A percentile compares a stretch with the other conserved stretches of the same genome.
Conservation (phyloP, 1,140 invertebrate genomes). For the Galleria mellonella region DNA sequence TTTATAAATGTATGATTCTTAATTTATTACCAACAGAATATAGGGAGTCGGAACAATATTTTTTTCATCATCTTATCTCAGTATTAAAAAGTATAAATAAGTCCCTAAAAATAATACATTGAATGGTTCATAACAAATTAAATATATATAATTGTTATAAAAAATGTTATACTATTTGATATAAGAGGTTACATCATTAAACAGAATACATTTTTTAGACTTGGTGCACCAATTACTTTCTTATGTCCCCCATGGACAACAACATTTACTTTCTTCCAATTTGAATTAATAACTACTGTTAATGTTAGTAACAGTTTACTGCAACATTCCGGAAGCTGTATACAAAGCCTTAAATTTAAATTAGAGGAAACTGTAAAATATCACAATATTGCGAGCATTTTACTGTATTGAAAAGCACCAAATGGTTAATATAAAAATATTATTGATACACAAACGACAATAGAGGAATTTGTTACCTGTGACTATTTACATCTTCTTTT, state of each 20-base stretch:
- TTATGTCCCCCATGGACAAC: not conserved
- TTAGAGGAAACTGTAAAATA: constrained; percentile 42
- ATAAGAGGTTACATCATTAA: not conserved
- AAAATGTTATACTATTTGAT: not conserved
- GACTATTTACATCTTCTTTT: constrained; percentile 38
- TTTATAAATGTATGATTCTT: constrained; percentile 39
- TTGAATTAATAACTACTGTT: constrained; percentile 32
- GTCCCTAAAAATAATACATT: not conserved
- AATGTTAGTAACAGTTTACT: constrained; percentile 61
- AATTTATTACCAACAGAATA: constrained; percentile 11
- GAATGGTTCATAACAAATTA: not conserved
- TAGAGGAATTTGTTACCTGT: constrained; percentile 22
- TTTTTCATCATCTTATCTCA: not conserved
- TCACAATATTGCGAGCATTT: constrained; percentile 51
- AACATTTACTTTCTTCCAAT: not conserved
- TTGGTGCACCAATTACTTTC: constrained; percentile 44
- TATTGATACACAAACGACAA: constrained; percentile 21
- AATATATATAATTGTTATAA: not conserved
- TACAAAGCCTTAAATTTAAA: constrained; percentile 66
- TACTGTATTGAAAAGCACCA: constrained; percentile 52
- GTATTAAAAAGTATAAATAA: not conserved
- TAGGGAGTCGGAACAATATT: constrained; percentile 12
- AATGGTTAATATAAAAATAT: constrained; percentile 43
- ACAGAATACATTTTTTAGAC: not conserved
- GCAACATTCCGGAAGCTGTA: constrained; percentile 71